Percentiles rank a stretch among this genome's conserved stretches.
Conservation (phyloP, 2,797 vertebrate species). For the Kryptopterus vitreolus region DNA sequence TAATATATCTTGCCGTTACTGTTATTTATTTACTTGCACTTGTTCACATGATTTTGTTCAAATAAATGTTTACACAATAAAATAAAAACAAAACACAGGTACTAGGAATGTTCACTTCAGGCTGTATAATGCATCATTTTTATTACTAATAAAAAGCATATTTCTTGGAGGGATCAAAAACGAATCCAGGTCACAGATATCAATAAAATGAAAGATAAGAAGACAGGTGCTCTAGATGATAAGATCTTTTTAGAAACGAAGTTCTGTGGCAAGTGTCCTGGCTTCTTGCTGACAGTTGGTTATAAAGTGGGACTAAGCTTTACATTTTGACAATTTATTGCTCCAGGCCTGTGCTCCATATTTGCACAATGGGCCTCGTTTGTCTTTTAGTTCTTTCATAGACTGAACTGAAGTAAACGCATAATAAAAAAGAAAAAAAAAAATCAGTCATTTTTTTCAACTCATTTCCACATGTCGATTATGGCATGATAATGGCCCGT, state of each 20-base stretch:
- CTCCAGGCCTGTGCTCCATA: not conserved
- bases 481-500: not conserved
- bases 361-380: not conserved
- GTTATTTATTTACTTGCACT: no score
- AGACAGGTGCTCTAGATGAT: slow-evolving; percentile 41
- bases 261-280: not conserved
- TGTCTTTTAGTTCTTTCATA: not conserved
- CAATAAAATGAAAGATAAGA: slow-evolving; percentile 24
- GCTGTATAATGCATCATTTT: no score
- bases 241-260: slow-evolving; percentile 10
- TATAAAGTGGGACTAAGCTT: slow-evolving; percentile 11
- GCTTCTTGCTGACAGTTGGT: slow-evolving; percentile 26
- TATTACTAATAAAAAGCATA: not conserved
- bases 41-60: no score
- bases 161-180: slow-evolving; percentile 1
- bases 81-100: not conserved
- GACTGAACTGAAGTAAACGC: not conserved
- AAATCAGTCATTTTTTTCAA: not conserved
- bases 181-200: slow-evolving; percentile 15
- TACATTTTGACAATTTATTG: not conserved
- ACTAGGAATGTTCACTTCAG: not conserved
- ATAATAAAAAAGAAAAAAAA: not conserved
- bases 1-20: no score
- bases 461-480: not conserved
- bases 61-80: no score